Evolutionary conservation across 2,888 invertebrate species (phyloP).

Genomic region (Villa cingulata): DNA sequence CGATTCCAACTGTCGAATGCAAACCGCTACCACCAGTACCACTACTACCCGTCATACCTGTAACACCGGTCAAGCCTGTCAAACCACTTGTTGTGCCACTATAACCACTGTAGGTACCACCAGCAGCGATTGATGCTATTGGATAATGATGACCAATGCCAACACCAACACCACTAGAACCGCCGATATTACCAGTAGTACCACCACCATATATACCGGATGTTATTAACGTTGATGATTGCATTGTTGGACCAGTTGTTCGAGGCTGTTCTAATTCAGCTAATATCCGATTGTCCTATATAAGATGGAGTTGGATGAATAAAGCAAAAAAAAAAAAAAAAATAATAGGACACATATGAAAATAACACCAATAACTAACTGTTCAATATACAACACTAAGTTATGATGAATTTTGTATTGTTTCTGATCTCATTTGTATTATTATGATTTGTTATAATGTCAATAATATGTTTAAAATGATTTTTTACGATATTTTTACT

Average conservation of each 20-base stretch:
- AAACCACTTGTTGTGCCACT: constrained; percentile 5
- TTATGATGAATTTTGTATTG: neutral
- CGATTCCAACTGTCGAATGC: neutral
- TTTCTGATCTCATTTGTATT: neutral
- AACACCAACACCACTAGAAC: constrained; percentile 6
- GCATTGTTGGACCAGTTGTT: constrained; percentile 31
- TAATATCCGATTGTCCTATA: constrained; percentile 62
- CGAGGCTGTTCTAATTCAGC: constrained; percentile 81
- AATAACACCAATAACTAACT: neutral
- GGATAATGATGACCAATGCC: constrained; percentile 2
- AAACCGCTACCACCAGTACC: constrained; percentile 2
- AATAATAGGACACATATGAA: neutral
- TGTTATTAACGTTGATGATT: constrained; percentile 28
- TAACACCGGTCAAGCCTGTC: constrained; percentile 2
- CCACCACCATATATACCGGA: constrained; percentile 12
- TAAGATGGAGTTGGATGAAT: neutral
- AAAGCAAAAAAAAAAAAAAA: neutral
- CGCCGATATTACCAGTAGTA: constrained; percentile 6
- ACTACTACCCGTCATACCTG: constrained; percentile 8
- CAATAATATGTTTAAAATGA: neutral
- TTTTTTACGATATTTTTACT: neutral
- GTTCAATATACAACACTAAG: neutral
- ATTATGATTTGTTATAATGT: no score
- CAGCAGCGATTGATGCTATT: constrained; percentile 10
- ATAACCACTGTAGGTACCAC: constrained; percentile 5